phyloP scores from a whole-genome alignment of 2,888 invertebrate species.

The Oegoconia quadripuncta region DNA sequence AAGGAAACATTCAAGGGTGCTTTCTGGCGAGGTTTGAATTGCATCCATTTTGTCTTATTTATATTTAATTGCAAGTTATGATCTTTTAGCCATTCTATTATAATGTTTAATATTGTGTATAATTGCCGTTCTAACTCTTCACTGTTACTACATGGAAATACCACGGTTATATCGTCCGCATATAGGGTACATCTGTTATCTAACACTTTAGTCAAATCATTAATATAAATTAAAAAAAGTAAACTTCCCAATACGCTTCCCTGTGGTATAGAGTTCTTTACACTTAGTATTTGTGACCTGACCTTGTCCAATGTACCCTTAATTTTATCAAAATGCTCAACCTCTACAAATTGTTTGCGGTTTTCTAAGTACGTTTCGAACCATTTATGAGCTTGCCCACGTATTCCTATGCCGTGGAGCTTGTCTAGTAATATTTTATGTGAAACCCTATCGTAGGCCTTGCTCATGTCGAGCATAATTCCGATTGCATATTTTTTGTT shows the following conservation, averaged over 20 bases:
- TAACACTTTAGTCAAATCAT: slow-evolving; percentile 1
- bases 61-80: background rate
- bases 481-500: slow-evolving; percentile 11
- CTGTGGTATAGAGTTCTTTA: background rate
- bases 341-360: slow-evolving; percentile 14
- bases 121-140: background rate
- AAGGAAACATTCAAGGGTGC: background rate
- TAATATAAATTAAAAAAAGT: background rate
- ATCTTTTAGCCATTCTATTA: background rate
- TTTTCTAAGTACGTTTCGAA: slow-evolving; percentile 15
- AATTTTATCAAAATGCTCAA: slow-evolving; percentile 1
- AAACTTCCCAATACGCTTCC: background rate
- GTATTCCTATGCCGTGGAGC: slow-evolving; percentile 9
- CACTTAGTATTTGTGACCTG: background rate
- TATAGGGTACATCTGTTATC: background rate
- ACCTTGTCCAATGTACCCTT: background rate
- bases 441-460: slow-evolving; percentile 11
- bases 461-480: slow-evolving; percentile 13
- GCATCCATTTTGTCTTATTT: background rate
- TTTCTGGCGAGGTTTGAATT: slow-evolving; percentile 2
- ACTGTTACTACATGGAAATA: background rate
- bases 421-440: background rate
- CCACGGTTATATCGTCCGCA: background rate
- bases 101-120: too few species aligned
- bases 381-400: slow-evolving; percentile 16